Percentiles rank a stretch among this genome's conserved stretches.
Evolutionary conservation across 37 sponge, comb jelly and placozoan genomes (phyloP).

Genomic region (Ianthella basta): DNA sequence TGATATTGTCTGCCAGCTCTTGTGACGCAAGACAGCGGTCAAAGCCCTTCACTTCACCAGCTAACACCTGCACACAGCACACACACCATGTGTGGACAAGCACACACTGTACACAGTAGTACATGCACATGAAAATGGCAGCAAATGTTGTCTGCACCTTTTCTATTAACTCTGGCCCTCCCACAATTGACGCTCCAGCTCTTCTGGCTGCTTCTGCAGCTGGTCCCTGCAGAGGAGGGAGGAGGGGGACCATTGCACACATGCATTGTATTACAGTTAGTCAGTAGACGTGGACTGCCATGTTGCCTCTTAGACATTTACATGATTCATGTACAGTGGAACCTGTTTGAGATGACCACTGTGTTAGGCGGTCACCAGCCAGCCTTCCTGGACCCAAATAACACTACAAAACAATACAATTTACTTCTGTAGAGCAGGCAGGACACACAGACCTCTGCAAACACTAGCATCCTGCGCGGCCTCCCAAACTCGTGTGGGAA

Average conservation of each 20-base stretch:
- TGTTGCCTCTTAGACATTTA: too few species aligned
- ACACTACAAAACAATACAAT: too few species aligned
- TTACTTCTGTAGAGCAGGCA: too few species aligned
- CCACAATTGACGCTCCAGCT: conserved; percentile 57
- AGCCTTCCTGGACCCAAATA: too few species aligned
- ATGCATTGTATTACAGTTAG: neutral
- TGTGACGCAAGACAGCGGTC: conserved; percentile 58
- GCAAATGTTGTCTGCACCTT: conserved; percentile 22
- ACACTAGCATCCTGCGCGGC: conserved; percentile 39
- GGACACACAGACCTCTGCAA: conserved; percentile 51
- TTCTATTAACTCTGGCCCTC: conserved; percentile 44
- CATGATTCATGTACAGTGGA: too few species aligned
- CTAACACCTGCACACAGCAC: neutral
- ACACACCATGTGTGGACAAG: too few species aligned
- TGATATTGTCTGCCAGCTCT: conserved; percentile 45
- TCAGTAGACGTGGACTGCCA: too few species aligned
- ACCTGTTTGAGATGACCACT: too few species aligned
- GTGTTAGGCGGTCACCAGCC: too few species aligned
- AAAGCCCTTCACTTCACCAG: conserved; percentile 26
- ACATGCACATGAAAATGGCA: too few species aligned
- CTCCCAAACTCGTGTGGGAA: conserved; percentile 62
- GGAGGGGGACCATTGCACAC: neutral
- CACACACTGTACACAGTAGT: too few species aligned
- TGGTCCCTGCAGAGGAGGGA: conserved; percentile 8
- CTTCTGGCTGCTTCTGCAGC: neutral